These are phyloP conservation scores for Drosophila infuscata DNA, from an alignment of 2,888 invertebrate genomes.

Conservation along the genomic window DNA sequence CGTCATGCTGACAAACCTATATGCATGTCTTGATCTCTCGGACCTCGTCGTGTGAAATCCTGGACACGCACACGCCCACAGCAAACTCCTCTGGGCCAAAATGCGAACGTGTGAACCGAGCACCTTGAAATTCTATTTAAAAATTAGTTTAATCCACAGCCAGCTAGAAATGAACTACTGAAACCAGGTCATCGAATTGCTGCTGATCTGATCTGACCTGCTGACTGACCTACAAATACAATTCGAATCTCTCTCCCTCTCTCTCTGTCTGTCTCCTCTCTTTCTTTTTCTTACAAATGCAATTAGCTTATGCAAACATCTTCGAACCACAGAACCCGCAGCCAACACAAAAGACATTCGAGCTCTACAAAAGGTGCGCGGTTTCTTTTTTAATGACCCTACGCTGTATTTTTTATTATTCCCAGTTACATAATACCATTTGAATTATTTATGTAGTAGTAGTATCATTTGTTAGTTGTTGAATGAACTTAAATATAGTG, in stretches of 20 bases:
- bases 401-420: slow-evolving; percentile 34
- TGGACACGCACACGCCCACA: slow-evolving; percentile 76
- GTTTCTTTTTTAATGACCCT: slow-evolving; percentile 41
- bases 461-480: neutral
- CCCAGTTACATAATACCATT: slow-evolving; percentile 9
- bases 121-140: slow-evolving; percentile 76
- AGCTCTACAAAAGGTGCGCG: slow-evolving; percentile 40
- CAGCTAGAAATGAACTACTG: slow-evolving; percentile 31
- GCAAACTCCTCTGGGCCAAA: slow-evolving; percentile 13
- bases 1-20: slow-evolving; percentile 63
- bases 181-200: slow-evolving; percentile 36
- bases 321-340: slow-evolving; percentile 66
- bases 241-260: neutral
- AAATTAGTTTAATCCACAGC: slow-evolving; percentile 76
- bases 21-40: neutral
- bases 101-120: slow-evolving; percentile 59
- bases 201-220: slow-evolving; percentile 1
- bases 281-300: slow-evolving; percentile 13
- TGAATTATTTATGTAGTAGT: neutral
- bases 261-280: neutral
- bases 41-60: slow-evolving; percentile 60
- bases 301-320: slow-evolving; percentile 55
- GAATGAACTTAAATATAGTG: neutral
- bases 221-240: slow-evolving; percentile 3
- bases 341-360: slow-evolving; percentile 36